Evolutionary conservation across 2,113 vertebrate genomes (phyloP), one percentile per base, ranked within the genome.

Genomic region (Phoxinus phoxinus): DNA sequence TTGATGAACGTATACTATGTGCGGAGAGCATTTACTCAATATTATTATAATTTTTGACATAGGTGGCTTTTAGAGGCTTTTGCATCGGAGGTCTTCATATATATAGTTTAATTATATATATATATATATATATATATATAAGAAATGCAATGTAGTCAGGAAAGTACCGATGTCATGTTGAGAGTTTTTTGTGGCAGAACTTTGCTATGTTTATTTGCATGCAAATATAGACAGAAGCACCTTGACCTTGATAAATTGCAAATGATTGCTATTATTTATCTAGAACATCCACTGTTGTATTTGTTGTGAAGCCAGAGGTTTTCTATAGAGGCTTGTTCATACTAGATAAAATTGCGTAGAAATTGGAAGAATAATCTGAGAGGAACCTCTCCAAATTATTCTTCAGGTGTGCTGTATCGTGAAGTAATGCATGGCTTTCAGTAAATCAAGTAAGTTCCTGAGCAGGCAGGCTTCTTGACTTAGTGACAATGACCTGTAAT

Each of bases 261-360:
- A 25, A 58, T 35, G 58, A 83, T 83, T 83, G 81, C 46, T 56
- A 15, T 58, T 72, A 72, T 83, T 83, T 72, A 19, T 25, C 65
- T 25, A 35, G 81, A 72, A 83, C 81, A 83, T 72, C 67, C 81
- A 69, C 41, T 56, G 63, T 7, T 0, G 23, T 69, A 23, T 82
- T 35, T 69, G 30, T 56, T 71, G 23, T 58, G 21, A 32, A 72
- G 30, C 48, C 32, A 56, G 53, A 12, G 79, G 25, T 81, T 81
- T 46, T 67, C 12, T n/a, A 46, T 23, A 51, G 19, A 65, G 23
- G 27, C 79, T 80, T 80, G 35, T 23, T 72, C 37, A 83, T 53
- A 37, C 30, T 72, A 69, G 44, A 71, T 56, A 35, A 46, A 83
- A 83, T 83, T 72, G 56, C 10, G 2, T 56, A 23, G 46, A 56